Conservation (phyloP, 2,888 invertebrate genomes). For the Rhingia rostrata region DNA sequence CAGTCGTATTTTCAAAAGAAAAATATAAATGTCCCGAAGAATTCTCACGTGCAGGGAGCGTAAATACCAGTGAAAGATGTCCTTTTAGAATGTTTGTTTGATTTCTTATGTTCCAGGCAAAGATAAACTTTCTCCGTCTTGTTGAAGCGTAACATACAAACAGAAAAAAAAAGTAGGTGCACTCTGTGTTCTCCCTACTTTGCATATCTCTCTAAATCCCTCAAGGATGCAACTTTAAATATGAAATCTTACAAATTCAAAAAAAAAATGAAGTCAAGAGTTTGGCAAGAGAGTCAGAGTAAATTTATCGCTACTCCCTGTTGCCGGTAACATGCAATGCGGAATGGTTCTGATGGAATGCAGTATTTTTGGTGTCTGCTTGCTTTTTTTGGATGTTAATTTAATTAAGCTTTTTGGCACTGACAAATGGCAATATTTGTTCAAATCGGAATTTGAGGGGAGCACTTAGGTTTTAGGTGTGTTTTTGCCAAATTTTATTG, state of each 20-base stretch:
- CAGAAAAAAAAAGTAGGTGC: conserved; percentile 12
- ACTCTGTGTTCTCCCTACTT: conserved; percentile 30
- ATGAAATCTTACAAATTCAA: conserved; percentile 52
- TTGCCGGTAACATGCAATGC: conserved; percentile 49
- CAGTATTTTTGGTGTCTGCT: conserved; percentile 26
- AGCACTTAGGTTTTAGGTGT: not conserved
- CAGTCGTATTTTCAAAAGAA: not conserved
- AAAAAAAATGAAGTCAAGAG: conserved; percentile 10
- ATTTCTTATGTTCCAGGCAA: conserved; percentile 38
- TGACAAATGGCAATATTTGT: conserved; percentile 21
- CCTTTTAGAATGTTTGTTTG: conserved; percentile 57
- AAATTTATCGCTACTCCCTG: not conserved
- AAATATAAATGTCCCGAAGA: not conserved
- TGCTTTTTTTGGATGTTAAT: conserved; percentile 44
- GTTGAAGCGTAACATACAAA: conserved; percentile 5
- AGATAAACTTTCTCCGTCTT: conserved; percentile 54
- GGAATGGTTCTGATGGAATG: conserved; percentile 59
- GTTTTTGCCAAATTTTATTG: not conserved
- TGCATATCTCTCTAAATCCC: conserved; percentile 46
- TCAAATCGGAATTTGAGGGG: not conserved
- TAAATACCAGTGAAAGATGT: conserved; percentile 47
- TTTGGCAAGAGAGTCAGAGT: conserved; percentile 55
- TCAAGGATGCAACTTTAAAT: conserved; percentile 68
- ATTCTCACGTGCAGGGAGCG: conserved; percentile 30
- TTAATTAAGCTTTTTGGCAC: conserved; percentile 70